These are phyloP conservation scores for Elgonia sp. DNA, from an alignment of 2,888 invertebrate species.

Conservation along the genomic window DNA sequence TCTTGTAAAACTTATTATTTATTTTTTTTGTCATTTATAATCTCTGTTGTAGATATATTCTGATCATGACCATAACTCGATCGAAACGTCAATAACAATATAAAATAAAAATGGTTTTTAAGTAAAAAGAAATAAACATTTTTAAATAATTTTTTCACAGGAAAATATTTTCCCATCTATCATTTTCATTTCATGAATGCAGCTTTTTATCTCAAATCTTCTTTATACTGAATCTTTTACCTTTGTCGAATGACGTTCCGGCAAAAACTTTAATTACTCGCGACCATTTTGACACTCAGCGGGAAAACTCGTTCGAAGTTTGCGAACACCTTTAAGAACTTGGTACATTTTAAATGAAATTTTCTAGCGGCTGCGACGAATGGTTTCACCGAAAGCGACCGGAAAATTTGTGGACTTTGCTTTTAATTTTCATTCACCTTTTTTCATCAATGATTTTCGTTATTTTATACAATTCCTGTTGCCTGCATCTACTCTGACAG, in stretches of 20 bases:
- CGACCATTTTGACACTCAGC: constrained; percentile 53
- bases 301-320: constrained; percentile 42
- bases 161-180: neutral
- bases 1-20: too few species aligned
- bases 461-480: neutral
- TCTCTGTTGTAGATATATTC: too few species aligned
- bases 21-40: too few species aligned
- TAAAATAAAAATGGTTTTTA: too few species aligned
- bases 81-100: too few species aligned
- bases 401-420: neutral
- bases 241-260: constrained; percentile 45
- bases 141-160: neutral
- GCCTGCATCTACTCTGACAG: neutral
- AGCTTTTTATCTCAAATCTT: constrained; percentile 48
- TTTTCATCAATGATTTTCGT: neutral
- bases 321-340: constrained; percentile 36
- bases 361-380: neutral
- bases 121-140: too few species aligned
- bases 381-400: constrained; percentile 11
- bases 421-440: neutral
- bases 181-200: constrained; percentile 23
- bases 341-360: constrained; percentile 33
- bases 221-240: constrained; percentile 31
- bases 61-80: too few species aligned
- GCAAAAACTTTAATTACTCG: constrained; percentile 65